Evolutionary conservation across 1,140 invertebrate species (phyloP).

Genomic region (Drosophila funebris): DNA sequence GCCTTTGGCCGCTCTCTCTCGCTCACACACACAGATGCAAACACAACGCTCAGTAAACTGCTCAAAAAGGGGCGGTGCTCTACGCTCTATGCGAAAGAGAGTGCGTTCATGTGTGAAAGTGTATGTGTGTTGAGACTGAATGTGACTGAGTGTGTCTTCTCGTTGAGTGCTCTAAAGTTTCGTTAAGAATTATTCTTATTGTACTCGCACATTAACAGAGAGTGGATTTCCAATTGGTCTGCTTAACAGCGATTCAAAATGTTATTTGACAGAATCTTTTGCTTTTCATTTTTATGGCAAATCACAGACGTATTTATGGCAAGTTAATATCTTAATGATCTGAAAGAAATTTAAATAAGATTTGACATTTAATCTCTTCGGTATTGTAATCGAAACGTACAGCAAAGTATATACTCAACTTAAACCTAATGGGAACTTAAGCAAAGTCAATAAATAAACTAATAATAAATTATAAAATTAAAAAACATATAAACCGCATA

Average conservation of each 20-base stretch:
- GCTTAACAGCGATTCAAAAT: not conserved
- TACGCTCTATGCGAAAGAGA: not conserved
- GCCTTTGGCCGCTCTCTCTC: constrained; percentile 26
- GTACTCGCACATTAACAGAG: constrained; percentile 15
- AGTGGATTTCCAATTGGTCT: constrained; percentile 18
- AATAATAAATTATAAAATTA: too few species aligned
- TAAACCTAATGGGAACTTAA: too few species aligned
- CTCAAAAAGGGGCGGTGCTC: constrained; percentile 45
- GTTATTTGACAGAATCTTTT: constrained; percentile 14
- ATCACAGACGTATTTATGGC: too few species aligned
- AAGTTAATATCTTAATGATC: too few species aligned
- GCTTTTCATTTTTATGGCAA: not conserved
- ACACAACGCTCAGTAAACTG: not conserved
- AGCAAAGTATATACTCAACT: too few species aligned
- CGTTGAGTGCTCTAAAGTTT: constrained; percentile 18
- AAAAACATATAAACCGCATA: too few species aligned
- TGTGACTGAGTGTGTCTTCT: not conserved
- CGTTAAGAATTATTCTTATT: constrained; percentile 34
- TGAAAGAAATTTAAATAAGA: too few species aligned
- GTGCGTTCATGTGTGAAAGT: not conserved
- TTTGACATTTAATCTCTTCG: too few species aligned
- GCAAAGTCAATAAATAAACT: too few species aligned
- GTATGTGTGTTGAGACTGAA: not conserved
- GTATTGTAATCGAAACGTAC: too few species aligned
- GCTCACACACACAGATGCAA: constrained; percentile 29